Percentiles rank a stretch among this genome's conserved stretches.
Conservation (phyloP, 2,113 vertebrate genomes). For the Eclectus roratus region DNA sequence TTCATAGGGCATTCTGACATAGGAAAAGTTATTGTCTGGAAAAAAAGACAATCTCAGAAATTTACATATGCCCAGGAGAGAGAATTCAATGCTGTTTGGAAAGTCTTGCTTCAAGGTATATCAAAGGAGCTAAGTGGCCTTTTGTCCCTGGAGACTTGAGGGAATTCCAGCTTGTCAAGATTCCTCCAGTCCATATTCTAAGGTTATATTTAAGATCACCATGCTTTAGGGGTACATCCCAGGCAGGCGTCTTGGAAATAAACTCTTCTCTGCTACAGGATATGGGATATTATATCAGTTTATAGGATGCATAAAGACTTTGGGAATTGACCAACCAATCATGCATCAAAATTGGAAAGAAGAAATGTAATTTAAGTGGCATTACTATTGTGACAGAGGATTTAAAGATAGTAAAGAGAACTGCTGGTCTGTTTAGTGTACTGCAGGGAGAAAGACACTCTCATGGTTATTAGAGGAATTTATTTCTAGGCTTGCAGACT, state of each 20-base stretch:
- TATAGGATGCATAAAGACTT: not conserved
- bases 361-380: not conserved
- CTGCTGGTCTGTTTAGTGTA: not conserved
- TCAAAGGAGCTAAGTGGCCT: not conserved
- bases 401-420: not conserved
- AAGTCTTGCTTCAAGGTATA: not conserved
- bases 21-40: not conserved
- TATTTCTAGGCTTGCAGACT: slow-evolving; percentile 16
- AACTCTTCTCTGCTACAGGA: not conserved
- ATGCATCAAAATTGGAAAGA: not conserved
- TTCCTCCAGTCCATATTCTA: not conserved
- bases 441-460: not conserved
- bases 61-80: not conserved
- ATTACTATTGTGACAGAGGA: not conserved
- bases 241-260: not conserved
- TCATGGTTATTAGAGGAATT: slow-evolving; percentile 13
- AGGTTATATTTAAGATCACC: not conserved
- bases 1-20: not conserved
- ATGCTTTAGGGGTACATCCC: not conserved
- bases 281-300: not conserved
- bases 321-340: not conserved
- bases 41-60: not conserved
- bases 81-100: not conserved
- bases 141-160: not conserved
- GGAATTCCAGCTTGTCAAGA: not conserved